These are phyloP conservation scores for Hypocryptadius cinnamomeus DNA, from an alignment of 2,113 vertebrate species.

Conservation along the genomic window DNA sequence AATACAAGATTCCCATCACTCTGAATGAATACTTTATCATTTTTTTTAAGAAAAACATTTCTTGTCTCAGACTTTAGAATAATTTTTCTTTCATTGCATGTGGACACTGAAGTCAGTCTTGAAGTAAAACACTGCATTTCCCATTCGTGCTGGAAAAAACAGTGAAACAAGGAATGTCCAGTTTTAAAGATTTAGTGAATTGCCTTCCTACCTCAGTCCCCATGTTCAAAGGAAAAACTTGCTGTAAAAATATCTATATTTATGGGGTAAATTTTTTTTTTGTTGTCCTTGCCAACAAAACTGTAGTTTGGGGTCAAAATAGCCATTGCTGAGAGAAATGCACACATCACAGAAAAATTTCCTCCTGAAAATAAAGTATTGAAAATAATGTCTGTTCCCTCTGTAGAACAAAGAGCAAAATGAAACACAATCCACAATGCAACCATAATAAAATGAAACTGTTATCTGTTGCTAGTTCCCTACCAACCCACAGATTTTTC, in stretches of 20 bases:
- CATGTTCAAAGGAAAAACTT: neutral
- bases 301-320: neutral
- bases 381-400: neutral
- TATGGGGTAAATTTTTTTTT: neutral
- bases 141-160: neutral
- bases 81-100: neutral
- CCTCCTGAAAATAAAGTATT: neutral
- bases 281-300: neutral
- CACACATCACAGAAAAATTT: neutral
- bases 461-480: slow-evolving; percentile 67
- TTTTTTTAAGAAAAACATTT: slow-evolving; percentile 8
- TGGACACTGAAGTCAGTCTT: neutral
- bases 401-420: slow-evolving; percentile 17
- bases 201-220: neutral
- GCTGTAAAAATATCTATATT: neutral
- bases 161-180: neutral
- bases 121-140: neutral
- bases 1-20: neutral
- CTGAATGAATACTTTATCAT: neutral
- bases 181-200: neutral
- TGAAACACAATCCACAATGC: slow-evolving; percentile 25
- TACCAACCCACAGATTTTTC: slow-evolving; percentile 74
- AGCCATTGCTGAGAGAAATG: neutral
- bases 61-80: neutral
- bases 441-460: slow-evolving; percentile 64